Base-by-base conservation (phyloP, 1,140 invertebrate genomes). In the Drosophila mauritiana region DNA sequence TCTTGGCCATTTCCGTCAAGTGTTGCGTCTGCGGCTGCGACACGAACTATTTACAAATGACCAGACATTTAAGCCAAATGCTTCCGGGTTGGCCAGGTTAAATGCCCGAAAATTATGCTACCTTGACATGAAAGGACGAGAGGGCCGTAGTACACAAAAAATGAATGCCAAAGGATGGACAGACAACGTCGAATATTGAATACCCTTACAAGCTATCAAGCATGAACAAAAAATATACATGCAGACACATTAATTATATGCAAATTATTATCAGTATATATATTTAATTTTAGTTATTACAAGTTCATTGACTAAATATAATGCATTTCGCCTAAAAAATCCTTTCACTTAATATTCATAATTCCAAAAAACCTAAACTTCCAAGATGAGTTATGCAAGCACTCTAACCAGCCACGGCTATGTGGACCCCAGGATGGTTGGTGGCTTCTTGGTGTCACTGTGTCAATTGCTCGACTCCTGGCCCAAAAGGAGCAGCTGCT, bases 1-100 rank as follows among this genome's bases (percentile, higher is more conserved):
- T 86, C 83, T 86, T 86, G 84, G 72, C 82, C 83, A 88, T 88
- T 88, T 88, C 84, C 84, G 84, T 88, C 85, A 88, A 89, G 84
- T 88, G 84, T 59, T 73, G 78, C 64, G 37, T 52, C 64, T 48
- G 67, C 51, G 37, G 68, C 77, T 58, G 67, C 55, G 78, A 83
- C 83, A 89, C 76, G 84, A 89, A 88, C 83, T 86, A 86, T 86
- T 88, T 84, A 88, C 84, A 88, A 88, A 89, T 89, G 84, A 89
- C 80, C 84, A 89, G 69, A 89, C 84, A 89, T 89, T 88, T 89
- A 90, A 88, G 75, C 84, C 86, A 88, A 88, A 88, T 88, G 83
- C 72, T 89, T 88, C 84, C 83, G 83, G 79, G 46, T 61, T 84
- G 80, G 67, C 57, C 80, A 70, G 65, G 65, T 80, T 61, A 84